phyloP scores from a whole-genome alignment of 1,140 invertebrate genomes.

The Papilio xuthus region DNA sequence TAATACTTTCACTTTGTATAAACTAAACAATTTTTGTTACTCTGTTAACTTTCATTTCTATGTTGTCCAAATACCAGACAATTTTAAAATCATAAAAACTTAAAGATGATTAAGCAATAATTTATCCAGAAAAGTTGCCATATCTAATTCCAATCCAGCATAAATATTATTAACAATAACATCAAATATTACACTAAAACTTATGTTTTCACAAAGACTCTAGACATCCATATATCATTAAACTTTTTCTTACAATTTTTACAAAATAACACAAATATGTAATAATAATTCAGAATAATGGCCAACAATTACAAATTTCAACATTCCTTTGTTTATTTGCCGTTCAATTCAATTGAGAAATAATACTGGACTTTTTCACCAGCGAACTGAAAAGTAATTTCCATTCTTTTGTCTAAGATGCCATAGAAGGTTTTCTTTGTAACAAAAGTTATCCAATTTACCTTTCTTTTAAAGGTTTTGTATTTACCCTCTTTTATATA shows the following conservation, averaged over 20 bases:
- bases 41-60: neutral
- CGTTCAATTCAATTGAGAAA: neutral
- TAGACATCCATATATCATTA: too few species aligned
- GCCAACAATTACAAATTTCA: neutral
- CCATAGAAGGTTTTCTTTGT: neutral
- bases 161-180: too few species aligned
- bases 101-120: too few species aligned
- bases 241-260: too few species aligned
- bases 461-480: neutral
- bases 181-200: too few species aligned
- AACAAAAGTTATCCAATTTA: neutral
- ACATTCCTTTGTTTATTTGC: neutral
- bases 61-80: too few species aligned
- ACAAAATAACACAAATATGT: too few species aligned
- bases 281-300: too few species aligned
- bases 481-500: conserved; percentile 3
- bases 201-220: too few species aligned
- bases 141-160: too few species aligned
- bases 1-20: conserved; percentile 4
- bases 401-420: neutral
- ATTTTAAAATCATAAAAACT: too few species aligned
- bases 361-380: neutral
- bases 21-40: neutral
- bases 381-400: neutral
- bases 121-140: too few species aligned